A percentile compares a stretch with the other conserved stretches of the same genome.
Evolutionary conservation across 2,888 invertebrate species (phyloP).

Genomic region (Calephelis perditalis): DNA sequence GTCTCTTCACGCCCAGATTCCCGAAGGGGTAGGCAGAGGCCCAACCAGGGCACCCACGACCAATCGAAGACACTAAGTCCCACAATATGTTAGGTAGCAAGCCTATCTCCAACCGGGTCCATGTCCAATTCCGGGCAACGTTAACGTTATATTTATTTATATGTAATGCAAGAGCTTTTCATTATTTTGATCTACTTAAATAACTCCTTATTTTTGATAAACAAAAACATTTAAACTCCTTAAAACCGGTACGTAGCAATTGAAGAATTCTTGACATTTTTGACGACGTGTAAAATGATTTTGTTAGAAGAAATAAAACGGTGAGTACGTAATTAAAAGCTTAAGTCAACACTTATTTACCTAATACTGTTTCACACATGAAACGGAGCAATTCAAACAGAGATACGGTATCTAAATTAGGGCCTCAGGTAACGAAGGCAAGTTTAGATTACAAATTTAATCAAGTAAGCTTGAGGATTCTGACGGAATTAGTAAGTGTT

Average conservation of each 20-base stretch:
- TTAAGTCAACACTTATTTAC: constrained; percentile 1
- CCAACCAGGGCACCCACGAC: too few relatives aligned
- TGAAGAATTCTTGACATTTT: too few relatives aligned
- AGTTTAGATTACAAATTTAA: constrained; percentile 10
- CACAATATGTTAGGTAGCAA: too few relatives aligned
- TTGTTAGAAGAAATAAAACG: not conserved
- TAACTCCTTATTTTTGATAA: not conserved
- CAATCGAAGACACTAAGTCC: too few relatives aligned
- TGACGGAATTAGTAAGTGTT: constrained; percentile 5
- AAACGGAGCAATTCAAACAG: constrained; percentile 12
- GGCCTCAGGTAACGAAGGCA: constrained; percentile 4
- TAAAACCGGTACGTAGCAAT: too few relatives aligned
- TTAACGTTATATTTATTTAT: too few relatives aligned
- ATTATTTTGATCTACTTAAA: not conserved
- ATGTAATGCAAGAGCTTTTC: not conserved
- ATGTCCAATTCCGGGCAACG: too few relatives aligned
- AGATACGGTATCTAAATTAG: constrained; percentile 10
- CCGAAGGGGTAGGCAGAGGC: too few relatives aligned
- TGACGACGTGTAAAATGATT: not conserved
- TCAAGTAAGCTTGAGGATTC: constrained; percentile 10
- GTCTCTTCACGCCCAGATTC: too few relatives aligned
- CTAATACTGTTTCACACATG: constrained; percentile 10
- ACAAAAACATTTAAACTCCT: not conserved
- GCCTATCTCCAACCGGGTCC: too few relatives aligned
- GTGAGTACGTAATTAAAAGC: constrained; percentile 1